A percentile compares a stretch with the other conserved stretches of the same genome.
These are phyloP conservation scores for Margarornis squamiger DNA, from an alignment of 2,797 vertebrate species.

Conservation along the genomic window DNA sequence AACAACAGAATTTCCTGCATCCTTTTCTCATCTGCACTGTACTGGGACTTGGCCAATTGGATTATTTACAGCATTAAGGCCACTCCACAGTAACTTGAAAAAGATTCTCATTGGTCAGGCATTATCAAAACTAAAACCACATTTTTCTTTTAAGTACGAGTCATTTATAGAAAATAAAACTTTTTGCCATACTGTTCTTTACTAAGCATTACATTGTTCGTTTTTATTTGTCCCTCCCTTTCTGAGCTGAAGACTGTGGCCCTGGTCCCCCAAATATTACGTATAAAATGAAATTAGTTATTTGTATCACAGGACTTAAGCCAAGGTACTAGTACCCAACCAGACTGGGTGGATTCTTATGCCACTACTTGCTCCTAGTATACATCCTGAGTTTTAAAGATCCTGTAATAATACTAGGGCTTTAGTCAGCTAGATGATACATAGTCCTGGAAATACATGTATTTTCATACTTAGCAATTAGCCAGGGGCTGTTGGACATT, in stretches of 20 bases:
- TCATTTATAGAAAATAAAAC: slow-evolving; percentile 21
- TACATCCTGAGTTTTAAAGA: not conserved
- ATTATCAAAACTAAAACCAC: slow-evolving; percentile 68
- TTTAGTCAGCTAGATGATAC: not conserved
- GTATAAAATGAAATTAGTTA: not conserved
- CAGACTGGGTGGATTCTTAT: not conserved
- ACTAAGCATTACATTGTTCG: not conserved
- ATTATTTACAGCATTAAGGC: slow-evolving; percentile 74
- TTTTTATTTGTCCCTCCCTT: not conserved
- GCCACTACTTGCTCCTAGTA: not conserved
- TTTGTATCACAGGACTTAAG: not conserved
- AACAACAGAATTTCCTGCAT: slow-evolving; percentile 76
- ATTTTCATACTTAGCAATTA: not conserved
- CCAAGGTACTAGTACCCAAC: not conserved
- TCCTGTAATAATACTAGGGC: not conserved
- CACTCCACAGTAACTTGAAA: slow-evolving; percentile 53
- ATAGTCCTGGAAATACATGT: not conserved
- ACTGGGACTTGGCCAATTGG: slow-evolving; percentile 69
- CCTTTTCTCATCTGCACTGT: slow-evolving; percentile 72
- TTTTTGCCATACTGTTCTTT: not conserved
- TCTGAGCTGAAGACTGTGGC: not conserved
- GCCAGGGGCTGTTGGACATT: not conserved
- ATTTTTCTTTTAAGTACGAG: slow-evolving; percentile 45
- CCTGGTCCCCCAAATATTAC: not conserved
- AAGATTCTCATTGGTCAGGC: slow-evolving; percentile 69